Conservation (phyloP, 1,140 invertebrate genomes). For the Meteorus sp. region DNA sequence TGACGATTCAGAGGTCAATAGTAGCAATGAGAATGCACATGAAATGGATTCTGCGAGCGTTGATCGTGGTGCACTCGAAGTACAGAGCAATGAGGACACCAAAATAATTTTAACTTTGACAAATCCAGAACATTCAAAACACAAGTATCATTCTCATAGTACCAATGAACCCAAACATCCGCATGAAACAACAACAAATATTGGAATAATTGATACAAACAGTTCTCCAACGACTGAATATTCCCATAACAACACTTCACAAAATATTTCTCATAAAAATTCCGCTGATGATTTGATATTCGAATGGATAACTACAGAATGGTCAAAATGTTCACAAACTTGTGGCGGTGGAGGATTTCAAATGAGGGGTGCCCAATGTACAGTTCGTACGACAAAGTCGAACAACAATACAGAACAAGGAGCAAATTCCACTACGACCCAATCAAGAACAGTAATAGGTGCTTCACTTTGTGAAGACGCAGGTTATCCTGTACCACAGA, state of each 20-base stretch:
- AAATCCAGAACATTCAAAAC: conserved; percentile 28
- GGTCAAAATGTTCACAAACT: conserved; percentile 83
- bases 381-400: conserved; percentile 56
- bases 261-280: conserved; percentile 44
- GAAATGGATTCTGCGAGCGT: conserved; percentile 33
- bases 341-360: conserved; percentile 80
- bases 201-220: conserved; percentile 7
- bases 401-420: no score
- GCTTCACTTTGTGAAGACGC: conserved; percentile 72
- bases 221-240: no score
- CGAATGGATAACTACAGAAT: conserved; percentile 79
- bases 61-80: conserved; percentile 27
- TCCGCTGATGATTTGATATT: conserved; percentile 65
- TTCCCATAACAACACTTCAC: conserved; percentile 16
- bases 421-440: conserved; percentile 37
- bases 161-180: conserved; percentile 8
- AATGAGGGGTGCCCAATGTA: conserved; percentile 72
- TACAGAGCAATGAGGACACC: conserved; percentile 24
- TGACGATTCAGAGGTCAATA: conserved; percentile 5
- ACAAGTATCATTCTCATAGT: conserved; percentile 10
- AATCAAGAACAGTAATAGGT: conserved; percentile 61
- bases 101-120: not conserved
- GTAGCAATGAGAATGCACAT: conserved; percentile 20
- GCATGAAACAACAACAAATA: not conserved
- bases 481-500: conserved; percentile 66